Conservation (phyloP, 2,888 invertebrate species). For the Nudaria mundana region DNA sequence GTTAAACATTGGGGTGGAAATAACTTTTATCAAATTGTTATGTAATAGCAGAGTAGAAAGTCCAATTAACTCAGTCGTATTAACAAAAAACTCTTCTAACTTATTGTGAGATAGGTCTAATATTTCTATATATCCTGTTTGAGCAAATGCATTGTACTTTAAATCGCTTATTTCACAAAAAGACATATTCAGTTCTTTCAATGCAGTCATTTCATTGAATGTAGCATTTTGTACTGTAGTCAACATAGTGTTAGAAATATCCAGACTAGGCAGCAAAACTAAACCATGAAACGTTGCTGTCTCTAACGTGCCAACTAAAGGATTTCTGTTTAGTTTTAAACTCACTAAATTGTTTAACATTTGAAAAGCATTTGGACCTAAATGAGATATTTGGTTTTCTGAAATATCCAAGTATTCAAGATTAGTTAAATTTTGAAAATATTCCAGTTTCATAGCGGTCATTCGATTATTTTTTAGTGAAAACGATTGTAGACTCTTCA, state of each 20-base stretch:
- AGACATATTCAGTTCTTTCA: constrained; percentile 54
- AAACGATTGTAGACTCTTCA: constrained; percentile 42
- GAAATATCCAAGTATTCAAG: constrained; percentile 55
- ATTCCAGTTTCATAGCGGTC: constrained; percentile 37
- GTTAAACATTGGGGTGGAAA: constrained; percentile 34
- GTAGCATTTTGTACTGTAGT: constrained; percentile 48
- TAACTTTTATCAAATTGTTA: constrained; percentile 45
- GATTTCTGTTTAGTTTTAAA: constrained; percentile 54
- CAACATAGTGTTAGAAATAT: constrained; percentile 50
- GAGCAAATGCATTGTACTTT: constrained; percentile 48
- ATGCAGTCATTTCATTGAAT: constrained; percentile 48
- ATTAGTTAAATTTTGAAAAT: constrained; percentile 38
- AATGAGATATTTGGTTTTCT: constrained; percentile 47
- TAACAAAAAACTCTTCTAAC: constrained; percentile 44
- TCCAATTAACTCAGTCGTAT: constrained; percentile 43
- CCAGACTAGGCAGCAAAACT: constrained; percentile 46
- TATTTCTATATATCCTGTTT: constrained; percentile 43
- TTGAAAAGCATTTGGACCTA: constrained; percentile 46
- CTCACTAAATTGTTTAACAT: constrained; percentile 41
- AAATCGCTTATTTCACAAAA: constrained; percentile 43
- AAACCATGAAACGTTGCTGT: constrained; percentile 52
- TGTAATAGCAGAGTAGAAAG: constrained; percentile 43
- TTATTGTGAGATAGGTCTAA: constrained; percentile 59
- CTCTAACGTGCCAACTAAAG: constrained; percentile 43
- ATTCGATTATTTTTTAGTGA: constrained; percentile 47